Evolutionary conservation across 1,140 invertebrate genomes (phyloP), one percentile per base, ranked within the genome.

Genomic region (Saccostrea glomerata): DNA sequence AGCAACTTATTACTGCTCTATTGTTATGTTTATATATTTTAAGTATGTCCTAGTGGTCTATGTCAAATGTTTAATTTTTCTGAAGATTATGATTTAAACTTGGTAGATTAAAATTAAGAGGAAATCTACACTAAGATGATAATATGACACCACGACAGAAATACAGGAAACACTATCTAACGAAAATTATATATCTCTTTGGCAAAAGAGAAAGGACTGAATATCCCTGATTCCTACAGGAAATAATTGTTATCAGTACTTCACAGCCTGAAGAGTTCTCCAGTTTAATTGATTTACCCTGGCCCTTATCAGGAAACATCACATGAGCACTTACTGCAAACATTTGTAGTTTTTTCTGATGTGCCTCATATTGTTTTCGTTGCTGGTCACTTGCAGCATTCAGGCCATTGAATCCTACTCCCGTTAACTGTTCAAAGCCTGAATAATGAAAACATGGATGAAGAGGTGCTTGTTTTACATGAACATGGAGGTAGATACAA

Each of bases 281-380:
- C 12, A 77, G 13, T 77, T 30, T 15, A 77, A 77, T 77, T 77
- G 13, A 30, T 30, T 77, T 40, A 77, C 30, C 11, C 70, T 12
- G 70, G 13, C 25, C 30, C 25, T 30, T 13, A 77, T 77, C 70
- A 77, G 25, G 23, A 30, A 36, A 30, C 11, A 77, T 77, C 70
- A 40, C 11, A 77, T 36, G 25, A 77, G 13, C 70, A 77, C 70
- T 77, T 77, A 77, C 70, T 30, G 70, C 25, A 77, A 36, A 25
- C 25, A 77, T 30, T 12, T 77, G 82, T n/a, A 55, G 12, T 25
- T 84, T 84, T 56, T 84, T 84, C 82, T 84, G 82, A 55, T 84
- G n/a, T 47, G 82, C 47, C 47, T 84, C 54, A 3, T 73, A 25
- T 40, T 85, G 30, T 25, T 66, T 23, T 60, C 54, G 82, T 77